phyloP scores from a whole-genome alignment of 2,113 vertebrate genomes.

The Archilochus colubris region DNA sequence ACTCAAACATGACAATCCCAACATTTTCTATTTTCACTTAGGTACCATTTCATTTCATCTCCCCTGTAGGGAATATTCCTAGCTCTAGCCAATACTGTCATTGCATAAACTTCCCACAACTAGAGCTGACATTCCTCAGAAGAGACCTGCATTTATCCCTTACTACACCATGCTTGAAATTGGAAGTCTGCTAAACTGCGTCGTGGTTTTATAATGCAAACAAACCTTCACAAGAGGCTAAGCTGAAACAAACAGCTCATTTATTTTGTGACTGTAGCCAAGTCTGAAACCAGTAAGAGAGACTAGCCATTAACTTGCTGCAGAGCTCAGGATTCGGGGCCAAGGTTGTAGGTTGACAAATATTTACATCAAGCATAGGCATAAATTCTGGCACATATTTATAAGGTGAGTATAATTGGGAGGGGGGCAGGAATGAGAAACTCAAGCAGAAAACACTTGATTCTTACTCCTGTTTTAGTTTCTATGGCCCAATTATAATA shows the following conservation, averaged over 20 bases:
- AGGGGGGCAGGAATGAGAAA: background rate
- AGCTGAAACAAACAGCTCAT: slow-evolving; percentile 56
- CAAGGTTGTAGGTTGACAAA: background rate
- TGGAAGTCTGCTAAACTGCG: slow-evolving; percentile 8
- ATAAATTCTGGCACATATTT: background rate
- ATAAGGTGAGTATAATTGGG: background rate
- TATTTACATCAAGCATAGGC: background rate
- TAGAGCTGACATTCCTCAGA: background rate
- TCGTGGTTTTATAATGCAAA: slow-evolving; percentile 32
- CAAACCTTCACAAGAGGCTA: slow-evolving; percentile 10
- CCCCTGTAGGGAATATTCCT: background rate
- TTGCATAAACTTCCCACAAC: background rate
- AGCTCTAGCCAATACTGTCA: background rate
- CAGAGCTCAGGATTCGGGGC: background rate
- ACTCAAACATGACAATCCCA: background rate
- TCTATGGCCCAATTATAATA: background rate
- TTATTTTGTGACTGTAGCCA: slow-evolving; percentile 49
- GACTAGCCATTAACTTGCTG: background rate
- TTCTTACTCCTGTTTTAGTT: background rate
- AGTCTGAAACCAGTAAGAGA: background rate
- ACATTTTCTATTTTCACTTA: background rate
- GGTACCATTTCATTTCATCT: background rate
- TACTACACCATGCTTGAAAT: background rate
- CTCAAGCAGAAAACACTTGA: background rate
- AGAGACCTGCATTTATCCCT: background rate